Conservation (phyloP, 2,113 vertebrate genomes). For the Aepyceros melampus region DNA sequence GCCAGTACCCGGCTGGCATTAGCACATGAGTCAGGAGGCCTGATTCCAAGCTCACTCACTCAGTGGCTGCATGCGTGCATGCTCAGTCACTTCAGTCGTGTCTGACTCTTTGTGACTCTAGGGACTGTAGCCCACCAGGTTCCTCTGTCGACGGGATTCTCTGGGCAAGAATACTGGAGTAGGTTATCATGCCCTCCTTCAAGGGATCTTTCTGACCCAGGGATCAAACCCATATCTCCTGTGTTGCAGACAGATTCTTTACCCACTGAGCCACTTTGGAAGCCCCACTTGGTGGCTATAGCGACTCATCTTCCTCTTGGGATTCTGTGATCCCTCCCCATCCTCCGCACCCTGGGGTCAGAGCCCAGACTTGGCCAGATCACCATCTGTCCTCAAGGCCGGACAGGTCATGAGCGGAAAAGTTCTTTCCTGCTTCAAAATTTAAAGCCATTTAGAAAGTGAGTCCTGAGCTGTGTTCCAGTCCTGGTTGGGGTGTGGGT, state of each 20-base stretch:
- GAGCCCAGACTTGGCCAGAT: neutral
- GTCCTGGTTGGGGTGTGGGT: neutral
- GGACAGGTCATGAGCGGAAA: neutral
- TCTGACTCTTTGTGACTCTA: neutral
- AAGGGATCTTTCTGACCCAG: neutral
- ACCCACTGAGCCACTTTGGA: neutral
- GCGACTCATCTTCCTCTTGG: neutral
- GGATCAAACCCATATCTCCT: neutral
- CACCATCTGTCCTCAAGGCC: neutral
- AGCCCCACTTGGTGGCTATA: accelerated
- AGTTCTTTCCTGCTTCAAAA: neutral
- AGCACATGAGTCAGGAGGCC: too few species aligned
- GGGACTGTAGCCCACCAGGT: neutral
- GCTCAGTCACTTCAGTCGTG: neutral
- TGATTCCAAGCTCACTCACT: neutral
- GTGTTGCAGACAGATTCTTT: neutral
- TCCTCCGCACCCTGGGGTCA: neutral
- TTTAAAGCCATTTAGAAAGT: neutral
- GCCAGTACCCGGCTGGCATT: accelerated
- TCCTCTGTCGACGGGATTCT: neutral
- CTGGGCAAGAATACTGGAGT: neutral
- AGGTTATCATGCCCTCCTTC: neutral
- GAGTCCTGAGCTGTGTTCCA: neutral
- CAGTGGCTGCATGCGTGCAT: accelerated
- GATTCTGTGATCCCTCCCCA: neutral